These are phyloP conservation scores for Amitus sp. DNA, from an alignment of 2,888 invertebrate genomes.

Conservation along the genomic window DNA sequence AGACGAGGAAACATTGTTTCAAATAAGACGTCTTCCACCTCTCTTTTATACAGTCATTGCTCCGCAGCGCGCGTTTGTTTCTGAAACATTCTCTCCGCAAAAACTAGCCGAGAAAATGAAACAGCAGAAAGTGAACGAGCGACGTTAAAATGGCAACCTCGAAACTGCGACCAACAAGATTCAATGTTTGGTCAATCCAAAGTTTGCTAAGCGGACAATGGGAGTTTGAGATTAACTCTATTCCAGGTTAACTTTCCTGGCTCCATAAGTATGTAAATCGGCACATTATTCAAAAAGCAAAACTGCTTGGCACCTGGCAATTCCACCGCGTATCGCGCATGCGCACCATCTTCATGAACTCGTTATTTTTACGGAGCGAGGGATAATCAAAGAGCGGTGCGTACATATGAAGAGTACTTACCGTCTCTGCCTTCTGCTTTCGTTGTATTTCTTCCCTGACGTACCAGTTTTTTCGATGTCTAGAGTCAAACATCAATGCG, in stretches of 20 bases:
- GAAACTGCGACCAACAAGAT: too few relatives aligned
- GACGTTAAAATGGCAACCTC: too few relatives aligned
- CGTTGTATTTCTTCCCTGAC: conserved; percentile 19
- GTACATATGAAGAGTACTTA: conserved; percentile 20
- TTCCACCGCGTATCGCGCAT: conserved; percentile 25
- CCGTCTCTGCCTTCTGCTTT: conserved; percentile 27
- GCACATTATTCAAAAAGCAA: conserved; percentile 50
- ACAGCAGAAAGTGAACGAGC: too few relatives aligned
- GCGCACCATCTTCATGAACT: conserved; percentile 62
- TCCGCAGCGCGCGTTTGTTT: neutral
- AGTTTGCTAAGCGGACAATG: neutral
- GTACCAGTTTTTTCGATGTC: conserved; percentile 2
- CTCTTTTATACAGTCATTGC: conserved; percentile 1
- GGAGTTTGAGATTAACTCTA: neutral
- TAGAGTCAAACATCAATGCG: too few relatives aligned
- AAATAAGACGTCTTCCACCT: conserved; percentile 58
- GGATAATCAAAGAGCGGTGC: conserved; percentile 63
- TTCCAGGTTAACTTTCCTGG: neutral
- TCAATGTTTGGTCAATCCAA: neutral
- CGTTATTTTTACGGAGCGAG: conserved; percentile 59
- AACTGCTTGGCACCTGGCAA: conserved; percentile 21
- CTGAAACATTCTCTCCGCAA: neutral
- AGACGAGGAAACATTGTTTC: conserved; percentile 60
- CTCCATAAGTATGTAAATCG: conserved; percentile 54
- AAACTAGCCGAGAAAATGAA: neutral